A percentile compares a stretch with the other conserved stretches of the same genome.
phyloP scores from a whole-genome alignment of 2,113 vertebrate species.

The Sitta europaea region DNA sequence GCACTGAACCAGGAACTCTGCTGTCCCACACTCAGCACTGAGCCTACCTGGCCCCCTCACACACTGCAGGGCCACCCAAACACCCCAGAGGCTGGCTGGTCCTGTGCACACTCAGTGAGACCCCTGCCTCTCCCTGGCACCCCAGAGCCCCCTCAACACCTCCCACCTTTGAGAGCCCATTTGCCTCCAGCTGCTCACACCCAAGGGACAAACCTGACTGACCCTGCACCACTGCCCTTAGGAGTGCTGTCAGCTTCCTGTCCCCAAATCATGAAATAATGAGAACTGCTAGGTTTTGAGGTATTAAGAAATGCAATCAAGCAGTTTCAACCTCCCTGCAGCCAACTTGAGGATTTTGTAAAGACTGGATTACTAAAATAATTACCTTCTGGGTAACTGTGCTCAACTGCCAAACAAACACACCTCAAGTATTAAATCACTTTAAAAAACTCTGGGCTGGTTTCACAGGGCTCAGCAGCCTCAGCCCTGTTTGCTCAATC shows the following conservation, averaged over 20 bases:
- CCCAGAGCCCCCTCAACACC: not conserved
- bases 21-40: not conserved
- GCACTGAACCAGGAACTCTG: not conserved
- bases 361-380: not conserved
- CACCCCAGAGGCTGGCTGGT: not conserved
- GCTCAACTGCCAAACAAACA: not conserved
- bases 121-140: fast-evolving
- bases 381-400: not conserved
- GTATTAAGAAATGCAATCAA: not conserved
- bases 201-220: not conserved
- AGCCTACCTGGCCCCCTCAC: not conserved
- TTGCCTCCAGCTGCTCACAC: not conserved
- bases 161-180: not conserved
- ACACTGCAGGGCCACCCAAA: not conserved
- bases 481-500: not conserved
- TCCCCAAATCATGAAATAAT: not conserved
- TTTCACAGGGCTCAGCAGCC: not conserved
- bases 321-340: not conserved
- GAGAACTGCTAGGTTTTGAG: not conserved
- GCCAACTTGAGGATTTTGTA: not conserved
- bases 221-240: not conserved
- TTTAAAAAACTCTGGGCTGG: not conserved
- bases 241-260: not conserved
- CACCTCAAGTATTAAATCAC: not conserved
- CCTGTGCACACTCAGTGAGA: not conserved